Evolutionary conservation across 2,113 vertebrate genomes (phyloP), one percentile per base, ranked within the genome.

Genomic region (Saimiri boliviensis): DNA sequence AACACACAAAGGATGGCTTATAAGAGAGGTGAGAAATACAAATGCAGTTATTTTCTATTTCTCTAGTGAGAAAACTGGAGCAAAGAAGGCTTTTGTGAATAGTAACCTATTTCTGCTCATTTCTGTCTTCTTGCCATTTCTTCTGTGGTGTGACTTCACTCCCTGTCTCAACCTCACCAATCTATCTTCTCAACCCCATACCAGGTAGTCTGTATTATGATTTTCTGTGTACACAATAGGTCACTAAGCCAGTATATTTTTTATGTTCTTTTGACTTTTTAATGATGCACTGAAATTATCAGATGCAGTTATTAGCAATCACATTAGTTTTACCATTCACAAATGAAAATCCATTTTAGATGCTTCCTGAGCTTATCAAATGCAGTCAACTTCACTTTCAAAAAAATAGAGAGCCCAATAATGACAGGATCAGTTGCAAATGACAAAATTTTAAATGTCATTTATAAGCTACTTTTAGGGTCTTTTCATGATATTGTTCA

Each of bases 241-340:
- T 35, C 16, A 13, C 40, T 73, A 89, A 73, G 13, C 25, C 47
- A 40, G 40, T 42, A 76, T 56, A 70, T 92, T 37, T 89, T 70
- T 45, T 35, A 95, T 40, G 16, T 95, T 95, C 79, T 93, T 35
- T 58, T 76, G 73, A 91, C 73, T 91, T 97, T 96, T 95, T 89
- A 95, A 89, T 80, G 94, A 96, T 71, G 85, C 35, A 77, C 30
- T 80, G 58, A 93, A 73, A 94, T 71, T 87, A 79, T 2, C 17
- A 47, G 73, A 74, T 83, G 83, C 74, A 84, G 58, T 86, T 93
- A 93, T 96, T 91, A 85, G 60, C 1, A 3, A 93, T 52, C 56
- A 27, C 63, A 91, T 86, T 84, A 76, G 74, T 79, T 89, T 93
- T 66, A 94, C 21, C 54, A 68, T 0, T 13, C 47, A 54, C 81